phyloP scores from a whole-genome alignment of 2,797 vertebrate species.

The Anniella stebbinsi region DNA sequence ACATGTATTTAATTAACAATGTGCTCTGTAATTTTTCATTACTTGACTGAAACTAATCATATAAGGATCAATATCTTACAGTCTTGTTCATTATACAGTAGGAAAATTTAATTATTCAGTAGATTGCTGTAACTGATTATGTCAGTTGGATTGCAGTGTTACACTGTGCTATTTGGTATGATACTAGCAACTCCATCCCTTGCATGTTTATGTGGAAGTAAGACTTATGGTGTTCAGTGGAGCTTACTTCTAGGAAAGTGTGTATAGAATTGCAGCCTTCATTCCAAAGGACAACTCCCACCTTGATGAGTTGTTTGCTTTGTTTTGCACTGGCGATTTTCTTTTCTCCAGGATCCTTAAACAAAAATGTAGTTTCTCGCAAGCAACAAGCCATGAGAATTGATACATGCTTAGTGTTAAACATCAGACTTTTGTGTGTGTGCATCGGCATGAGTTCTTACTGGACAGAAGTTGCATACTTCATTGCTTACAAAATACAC shows the following conservation, averaged over 20 bases:
- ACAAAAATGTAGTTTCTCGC: not conserved
- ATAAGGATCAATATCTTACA: not conserved
- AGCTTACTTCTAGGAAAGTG: not conserved
- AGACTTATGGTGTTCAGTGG: not conserved
- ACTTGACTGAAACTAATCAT: not conserved
- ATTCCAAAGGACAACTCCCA: slow-evolving; percentile 35
- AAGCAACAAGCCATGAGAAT: not conserved
- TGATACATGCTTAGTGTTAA: not conserved
- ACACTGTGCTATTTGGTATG: slow-evolving; percentile 21
- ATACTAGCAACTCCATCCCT: not conserved
- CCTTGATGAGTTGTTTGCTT: not conserved
- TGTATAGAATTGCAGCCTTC: not conserved
- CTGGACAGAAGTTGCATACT: not conserved
- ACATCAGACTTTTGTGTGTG: not conserved
- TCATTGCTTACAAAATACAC: not conserved
- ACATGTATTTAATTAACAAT: not conserved
- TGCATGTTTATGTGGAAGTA: not conserved
- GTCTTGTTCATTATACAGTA: not conserved
- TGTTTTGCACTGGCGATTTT: not conserved
- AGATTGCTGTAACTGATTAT: not conserved
- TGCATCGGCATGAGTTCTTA: not conserved
- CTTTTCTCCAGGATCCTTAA: not conserved
- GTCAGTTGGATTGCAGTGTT: slow-evolving; percentile 19
- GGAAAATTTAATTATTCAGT: not conserved
- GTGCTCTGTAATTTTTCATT: not conserved